Evolutionary conservation across 2,888 invertebrate genomes (phyloP).

Genomic region (Clivina fossor): DNA sequence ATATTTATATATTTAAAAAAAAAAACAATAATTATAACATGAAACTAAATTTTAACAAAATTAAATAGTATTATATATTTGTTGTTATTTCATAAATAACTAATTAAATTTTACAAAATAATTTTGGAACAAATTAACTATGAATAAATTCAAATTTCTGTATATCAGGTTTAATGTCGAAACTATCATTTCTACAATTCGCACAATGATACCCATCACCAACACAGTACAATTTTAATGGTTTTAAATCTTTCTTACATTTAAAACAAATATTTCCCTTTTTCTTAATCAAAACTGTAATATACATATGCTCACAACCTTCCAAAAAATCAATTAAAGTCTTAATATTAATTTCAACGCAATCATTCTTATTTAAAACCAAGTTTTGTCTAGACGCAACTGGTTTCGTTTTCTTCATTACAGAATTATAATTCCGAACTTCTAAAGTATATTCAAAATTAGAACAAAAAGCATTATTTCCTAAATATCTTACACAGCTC

Average conservation of each 20-base stretch:
- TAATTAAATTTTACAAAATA: too few species aligned
- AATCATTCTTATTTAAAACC: slow-evolving; percentile 18
- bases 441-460: slow-evolving; percentile 26
- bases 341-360: slow-evolving; percentile 22
- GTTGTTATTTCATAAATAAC: too few species aligned
- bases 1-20: too few species aligned
- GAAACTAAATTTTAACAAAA: too few species aligned
- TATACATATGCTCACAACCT: slow-evolving; percentile 7
- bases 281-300: slow-evolving; percentile 8
- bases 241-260: slow-evolving; percentile 19
- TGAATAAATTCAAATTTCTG: too few species aligned
- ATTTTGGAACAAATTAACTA: too few species aligned
- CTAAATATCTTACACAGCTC: slow-evolving; percentile 23
- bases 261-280: slow-evolving; percentile 24
- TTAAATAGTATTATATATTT: too few species aligned
- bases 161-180: background rate
- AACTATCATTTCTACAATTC: slow-evolving; percentile 9
- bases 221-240: slow-evolving; percentile 11
- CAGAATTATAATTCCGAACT: slow-evolving; percentile 17
- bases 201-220: slow-evolving; percentile 16
- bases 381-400: slow-evolving; percentile 14
- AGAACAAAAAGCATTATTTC: slow-evolving; percentile 8
- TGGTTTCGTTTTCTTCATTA: slow-evolving; percentile 18
- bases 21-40: too few species aligned
- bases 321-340: slow-evolving; percentile 22